Conservation (phyloP, 2,888 invertebrate genomes). For the Acleris sparsana region DNA sequence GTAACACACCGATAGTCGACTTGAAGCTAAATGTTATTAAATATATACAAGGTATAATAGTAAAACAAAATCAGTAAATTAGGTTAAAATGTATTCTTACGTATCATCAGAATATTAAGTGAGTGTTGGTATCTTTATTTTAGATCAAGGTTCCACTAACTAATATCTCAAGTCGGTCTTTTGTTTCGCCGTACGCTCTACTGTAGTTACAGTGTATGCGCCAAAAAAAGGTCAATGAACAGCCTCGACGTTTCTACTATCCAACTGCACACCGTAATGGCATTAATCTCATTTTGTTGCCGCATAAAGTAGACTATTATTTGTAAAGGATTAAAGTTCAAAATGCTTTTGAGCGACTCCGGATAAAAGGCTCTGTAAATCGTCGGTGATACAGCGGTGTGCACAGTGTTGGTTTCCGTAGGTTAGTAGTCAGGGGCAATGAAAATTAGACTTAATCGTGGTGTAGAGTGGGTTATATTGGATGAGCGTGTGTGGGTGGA, state of each 20-base stretch:
- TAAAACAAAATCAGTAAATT: no score
- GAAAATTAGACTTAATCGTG: constrained; percentile 61
- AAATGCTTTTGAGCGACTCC: constrained; percentile 48
- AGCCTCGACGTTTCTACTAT: constrained; percentile 81
- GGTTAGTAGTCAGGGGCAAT: constrained; percentile 48
- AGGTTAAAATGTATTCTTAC: no score
- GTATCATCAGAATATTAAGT: constrained; percentile 2
- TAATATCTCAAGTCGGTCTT: constrained; percentile 74
- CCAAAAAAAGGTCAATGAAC: constrained; percentile 82
- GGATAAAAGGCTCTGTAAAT: constrained; percentile 64
- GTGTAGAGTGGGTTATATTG: constrained; percentile 53
- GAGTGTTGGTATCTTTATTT: constrained; percentile 41
- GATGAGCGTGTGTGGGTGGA: constrained; percentile 46
- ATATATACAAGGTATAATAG: no score
- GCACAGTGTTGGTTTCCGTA: constrained; percentile 55
- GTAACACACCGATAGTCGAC: not conserved
- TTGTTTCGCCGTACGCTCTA: constrained; percentile 65
- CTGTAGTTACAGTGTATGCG: constrained; percentile 61
- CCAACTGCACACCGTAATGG: constrained; percentile 55
- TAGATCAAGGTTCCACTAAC: constrained; percentile 74
- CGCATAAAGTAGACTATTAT: constrained; percentile 55
- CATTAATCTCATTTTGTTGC: constrained; percentile 49
- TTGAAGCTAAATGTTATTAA: no score
- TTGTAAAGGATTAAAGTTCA: constrained; percentile 58
- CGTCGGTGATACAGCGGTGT: constrained; percentile 56